Evolutionary conservation across 2,113 vertebrate genomes (phyloP), one percentile per base, ranked within the genome.

Genomic region (Piaya cayana): DNA sequence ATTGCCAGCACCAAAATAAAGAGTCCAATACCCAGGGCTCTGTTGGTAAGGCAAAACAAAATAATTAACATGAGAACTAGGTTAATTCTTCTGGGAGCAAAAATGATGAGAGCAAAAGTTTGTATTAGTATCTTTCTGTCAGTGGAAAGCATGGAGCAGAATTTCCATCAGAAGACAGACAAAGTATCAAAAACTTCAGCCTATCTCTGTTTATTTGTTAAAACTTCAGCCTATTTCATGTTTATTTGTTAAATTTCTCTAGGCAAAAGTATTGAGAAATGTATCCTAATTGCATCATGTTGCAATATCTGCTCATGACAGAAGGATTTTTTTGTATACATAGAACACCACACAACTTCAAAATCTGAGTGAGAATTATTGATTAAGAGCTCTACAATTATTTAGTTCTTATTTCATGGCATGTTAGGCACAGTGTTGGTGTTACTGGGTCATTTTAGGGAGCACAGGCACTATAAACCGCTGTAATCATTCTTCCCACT

Each of bases 21-120:
- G 79, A 99, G 95, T 83, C 98, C 98, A 87, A 99, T 98, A 9
- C 99, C 99, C 36, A 98, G 98, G 5, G 98, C 98, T 98, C 99
- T 99, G 97, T 95, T 90, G 75, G 60, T 63, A 94, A 93, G 96
- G 34, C 92, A 32, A 94, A 93, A 25, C 14, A 82, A 90, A 72
- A 23, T 27, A 42, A 55, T 92, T 59, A 64, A n/a, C 16, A 62
- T 8, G 29, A 76, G 62, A 77, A 83, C 13, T 80, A 85, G 9
- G 36, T 62, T 11, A 17, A 37, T 64, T 32, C n/a, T 52, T 45
- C 16, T 8, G 8, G 50, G 75, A 77, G 10, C 60, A 86, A 32
- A 39, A 67, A 56, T 14, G 5, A 9, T 68, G 29, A 75, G 18
- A 43, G 10, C 17, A 36, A 29, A 76, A 60, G 26, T 55, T 82